phyloP scores from a whole-genome alignment of 2,888 invertebrate genomes.

The Cephus sareptanus region DNA sequence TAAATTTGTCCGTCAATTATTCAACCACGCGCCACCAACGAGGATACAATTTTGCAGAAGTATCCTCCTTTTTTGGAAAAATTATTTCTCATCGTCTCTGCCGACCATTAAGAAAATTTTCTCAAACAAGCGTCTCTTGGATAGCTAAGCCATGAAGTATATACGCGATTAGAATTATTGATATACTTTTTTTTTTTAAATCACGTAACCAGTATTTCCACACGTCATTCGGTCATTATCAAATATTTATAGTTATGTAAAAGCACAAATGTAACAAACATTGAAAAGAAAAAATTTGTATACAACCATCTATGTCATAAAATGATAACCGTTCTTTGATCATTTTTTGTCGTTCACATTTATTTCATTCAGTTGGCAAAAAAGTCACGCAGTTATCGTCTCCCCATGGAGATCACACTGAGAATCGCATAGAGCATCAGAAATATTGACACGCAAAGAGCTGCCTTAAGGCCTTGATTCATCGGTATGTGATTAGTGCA shows the following conservation, averaged over 20 bases:
- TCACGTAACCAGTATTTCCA: background rate
- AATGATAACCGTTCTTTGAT: background rate
- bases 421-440: background rate
- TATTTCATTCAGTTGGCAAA: background rate
- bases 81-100: background rate
- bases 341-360: background rate
- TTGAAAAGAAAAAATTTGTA: background rate
- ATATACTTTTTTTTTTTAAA: background rate
- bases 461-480: conserved; percentile 25
- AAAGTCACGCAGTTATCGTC: background rate
- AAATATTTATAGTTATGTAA: background rate
- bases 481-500: conserved; percentile 33
- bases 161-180: background rate
- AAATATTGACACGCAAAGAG: background rate
- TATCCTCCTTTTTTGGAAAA: background rate
- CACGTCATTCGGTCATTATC: background rate
- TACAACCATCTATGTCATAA: background rate
- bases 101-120: no score
- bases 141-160: background rate
- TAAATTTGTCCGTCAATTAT: background rate
- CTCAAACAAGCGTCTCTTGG: background rate
- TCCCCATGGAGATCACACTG: background rate
- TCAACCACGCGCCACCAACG: background rate
- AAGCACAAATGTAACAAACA: background rate
- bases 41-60: background rate